phyloP scores from a whole-genome alignment of 2,797 vertebrate species.

The Epinephelus awoara region DNA sequence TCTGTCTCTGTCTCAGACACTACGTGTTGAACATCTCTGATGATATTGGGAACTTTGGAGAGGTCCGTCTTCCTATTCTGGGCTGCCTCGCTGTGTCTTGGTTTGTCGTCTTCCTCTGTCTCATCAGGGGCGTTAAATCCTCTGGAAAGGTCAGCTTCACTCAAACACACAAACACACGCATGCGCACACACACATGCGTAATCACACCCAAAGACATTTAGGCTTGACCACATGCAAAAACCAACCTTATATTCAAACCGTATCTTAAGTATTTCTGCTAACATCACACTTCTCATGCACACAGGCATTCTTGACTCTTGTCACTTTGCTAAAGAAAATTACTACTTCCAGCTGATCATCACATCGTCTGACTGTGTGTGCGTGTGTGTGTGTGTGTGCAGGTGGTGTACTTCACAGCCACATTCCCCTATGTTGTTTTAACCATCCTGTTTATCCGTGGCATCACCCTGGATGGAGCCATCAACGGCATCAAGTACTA shows the following conservation, averaged over 20 bases:
- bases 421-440: slow-evolving; percentile 98
- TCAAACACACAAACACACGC: neutral
- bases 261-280: neutral
- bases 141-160: slow-evolving; percentile 93
- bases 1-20: slow-evolving; percentile 80
- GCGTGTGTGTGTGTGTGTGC: slow-evolving; percentile 31
- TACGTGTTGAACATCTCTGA: slow-evolving; percentile 95
- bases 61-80: slow-evolving; percentile 94
- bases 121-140: slow-evolving; percentile 97
- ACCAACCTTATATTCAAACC: neutral
- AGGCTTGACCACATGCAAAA: neutral
- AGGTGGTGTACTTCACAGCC: slow-evolving; percentile 99
- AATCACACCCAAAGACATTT: neutral
- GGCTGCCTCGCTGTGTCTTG: slow-evolving; percentile 96
- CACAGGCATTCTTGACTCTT: neutral
- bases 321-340: neutral
- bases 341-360: neutral
- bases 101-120: slow-evolving; percentile 98
- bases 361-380: neutral
- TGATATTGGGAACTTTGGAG: slow-evolving; percentile 95
- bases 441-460: slow-evolving; percentile 97
- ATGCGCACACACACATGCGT: neutral
- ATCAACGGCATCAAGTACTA: slow-evolving; percentile 96
- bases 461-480: slow-evolving; percentile 96
- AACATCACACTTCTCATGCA: neutral